Conservation (phyloP, 2,888 invertebrate species). For the Phrixothrix hirtus region DNA sequence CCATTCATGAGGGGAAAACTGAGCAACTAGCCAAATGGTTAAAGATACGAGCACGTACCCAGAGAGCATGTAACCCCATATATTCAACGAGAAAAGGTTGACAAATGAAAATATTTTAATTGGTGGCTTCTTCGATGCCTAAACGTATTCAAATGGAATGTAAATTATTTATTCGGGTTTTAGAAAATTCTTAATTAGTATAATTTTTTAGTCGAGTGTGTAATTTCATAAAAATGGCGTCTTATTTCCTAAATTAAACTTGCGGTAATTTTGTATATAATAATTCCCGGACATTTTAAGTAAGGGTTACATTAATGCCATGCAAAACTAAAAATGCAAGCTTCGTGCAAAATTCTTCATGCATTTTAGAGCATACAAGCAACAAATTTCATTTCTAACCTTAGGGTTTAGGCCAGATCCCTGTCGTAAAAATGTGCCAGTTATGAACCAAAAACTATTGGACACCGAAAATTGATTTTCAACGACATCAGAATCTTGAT, state of each 20-base stretch:
- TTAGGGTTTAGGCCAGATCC: slow-evolving; percentile 84
- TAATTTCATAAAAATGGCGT: background rate
- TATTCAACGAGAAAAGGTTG: slow-evolving; percentile 81
- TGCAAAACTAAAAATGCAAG: slow-evolving; percentile 7
- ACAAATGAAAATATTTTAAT: slow-evolving; percentile 81
- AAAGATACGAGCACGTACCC: slow-evolving; percentile 80
- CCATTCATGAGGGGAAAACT: slow-evolving; percentile 85
- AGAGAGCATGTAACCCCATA: slow-evolving; percentile 79
- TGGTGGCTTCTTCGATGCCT: slow-evolving; percentile 54
- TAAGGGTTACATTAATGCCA: too few species aligned
- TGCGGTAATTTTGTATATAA: too few species aligned
- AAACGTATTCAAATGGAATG: too few species aligned
- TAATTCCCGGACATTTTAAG: too few species aligned
- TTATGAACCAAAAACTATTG: slow-evolving; percentile 90
- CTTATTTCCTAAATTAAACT: too few species aligned
- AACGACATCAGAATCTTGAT: slow-evolving; percentile 79
- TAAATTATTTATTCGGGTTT: too few species aligned
- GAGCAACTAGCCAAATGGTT: slow-evolving; percentile 82
- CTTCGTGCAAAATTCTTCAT: too few species aligned
- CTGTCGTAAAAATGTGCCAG: slow-evolving; percentile 85
- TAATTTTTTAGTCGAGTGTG: background rate
- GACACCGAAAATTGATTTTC: slow-evolving; percentile 97
- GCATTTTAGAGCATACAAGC: slow-evolving; percentile 3
- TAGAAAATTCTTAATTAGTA: slow-evolving; percentile 50
- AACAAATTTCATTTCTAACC: slow-evolving; percentile 57